Evolutionary conservation across 2,888 invertebrate species (phyloP), one percentile per base, ranked within the genome.

Genomic region (Megaustenia siamemsis): DNA sequence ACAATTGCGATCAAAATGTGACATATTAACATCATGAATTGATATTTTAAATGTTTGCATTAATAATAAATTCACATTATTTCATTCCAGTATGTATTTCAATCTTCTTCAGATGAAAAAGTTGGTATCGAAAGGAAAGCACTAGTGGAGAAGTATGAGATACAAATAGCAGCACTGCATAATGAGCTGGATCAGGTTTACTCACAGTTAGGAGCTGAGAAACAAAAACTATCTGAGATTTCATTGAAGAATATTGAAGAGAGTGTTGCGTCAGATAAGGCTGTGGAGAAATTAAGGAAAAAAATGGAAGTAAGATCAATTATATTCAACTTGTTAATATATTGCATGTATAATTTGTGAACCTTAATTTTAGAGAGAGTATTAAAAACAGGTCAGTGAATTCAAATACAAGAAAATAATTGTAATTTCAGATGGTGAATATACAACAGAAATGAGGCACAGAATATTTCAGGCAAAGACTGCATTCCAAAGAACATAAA

Each of bases 71-170:
- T 28, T 21, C 4, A 38, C 60, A 60, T n/a, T 12, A 18, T 79
- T 63, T 40, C 24, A 21, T 24, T 73, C n/a, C n/a, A n/a, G 3
- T 60, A 40, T 32, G 10, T 38, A 60, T 45, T 68, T 78, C 28
- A 32, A 12, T 45, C 63, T 32, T 43, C 75, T 82, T n/a, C 83
- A 90, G 90, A 86, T 86, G 87, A 86, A 66, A 86, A 89, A 10
- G 90, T 89, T 86, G 90, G 90, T 68, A 86, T 86, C 5, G 92
- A 92, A 86, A 90, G 90, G 77, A 73, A 83, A 32, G 86, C 90
- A 49, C 84, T 92, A 35, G 83, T 88, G 24, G 88, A 90, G 80
- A 88, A 88, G 66, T 90, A 90, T 82, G 91, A 91, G 79, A 85
- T 86, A 15, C 86, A 91, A 87, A 89, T 91, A 15, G 38, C 80